Base-by-base conservation (phyloP, 2,113 vertebrate species). In the Oxyura jamaicensis region DNA sequence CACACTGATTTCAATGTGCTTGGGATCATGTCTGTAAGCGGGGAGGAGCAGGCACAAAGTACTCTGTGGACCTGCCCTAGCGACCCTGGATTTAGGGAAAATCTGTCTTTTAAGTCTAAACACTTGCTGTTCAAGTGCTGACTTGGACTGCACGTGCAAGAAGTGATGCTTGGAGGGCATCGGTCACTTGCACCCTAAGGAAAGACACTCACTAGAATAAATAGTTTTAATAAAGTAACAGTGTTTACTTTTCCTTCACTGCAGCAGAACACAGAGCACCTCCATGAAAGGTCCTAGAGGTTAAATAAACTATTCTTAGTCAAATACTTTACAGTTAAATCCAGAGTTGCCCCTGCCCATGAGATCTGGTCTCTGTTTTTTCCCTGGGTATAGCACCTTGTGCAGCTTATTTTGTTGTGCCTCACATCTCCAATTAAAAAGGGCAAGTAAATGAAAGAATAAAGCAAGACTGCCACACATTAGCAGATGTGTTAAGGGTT, bases 301-400 rank as follows among this genome's bases (percentile, higher is more conserved):
- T 96, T 97, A 97, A 94, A 95, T 88, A 81, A 97, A 94, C 78
- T 71, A 65, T n/a, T 81, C 86, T 91, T 80, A 85, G 83, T 93
- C 55, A 93, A 95, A 95, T 56, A 94, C 78, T 26, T 80, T 44
- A n/a, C 66, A 68, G 87, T 67, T 82, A 86, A 68, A 93, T 36
- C 8, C 66, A 41, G 73, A 25, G 36, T 9, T 89, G 50, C 53
- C 68, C 28, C 68, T 67, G 60, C 3, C 0, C 29, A 7, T 42
- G 48, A 76, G 36, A 68, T 21, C 1, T 3, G 50, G 19, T 77
- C 26, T 7, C 36, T 44, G 18, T 11, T 82, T 44, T 65, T 72
- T 72, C 67, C 48, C 53, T 50, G 62, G 29, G n/a, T 41, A 18
- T 25, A 31, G 35, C 6, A 79, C 52, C 56, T 56, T 26, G 3